Percentiles rank a stretch among this genome's conserved stretches.
Conservation (phyloP, 1,140 invertebrate genomes). For the Drosophila lowei region DNA sequence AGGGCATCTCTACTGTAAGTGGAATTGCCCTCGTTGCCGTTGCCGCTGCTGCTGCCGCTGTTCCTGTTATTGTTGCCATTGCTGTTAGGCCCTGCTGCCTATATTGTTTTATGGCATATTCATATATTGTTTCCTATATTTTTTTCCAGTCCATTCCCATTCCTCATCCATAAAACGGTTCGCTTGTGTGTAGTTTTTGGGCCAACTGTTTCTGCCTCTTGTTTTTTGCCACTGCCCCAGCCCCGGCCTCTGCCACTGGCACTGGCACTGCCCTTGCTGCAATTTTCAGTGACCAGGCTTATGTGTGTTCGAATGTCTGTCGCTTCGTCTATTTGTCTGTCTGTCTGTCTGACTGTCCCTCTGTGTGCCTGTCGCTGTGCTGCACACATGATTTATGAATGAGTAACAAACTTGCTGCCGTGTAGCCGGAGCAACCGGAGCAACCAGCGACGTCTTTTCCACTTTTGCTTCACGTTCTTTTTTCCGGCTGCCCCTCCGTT, state of each 20-base stretch:
- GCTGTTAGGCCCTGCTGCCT: conserved; percentile 54
- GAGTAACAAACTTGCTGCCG: conserved; percentile 81
- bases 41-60: conserved; percentile 38
- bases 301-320: conserved; percentile 44
- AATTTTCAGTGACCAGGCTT: conserved; percentile 75
- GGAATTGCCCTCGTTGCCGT: conserved; percentile 45
- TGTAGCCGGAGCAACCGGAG: conserved; percentile 61
- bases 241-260: neutral
- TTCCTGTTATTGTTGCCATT: conserved; percentile 35
- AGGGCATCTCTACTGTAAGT: conserved; percentile 49
- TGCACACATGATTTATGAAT: conserved; percentile 81
- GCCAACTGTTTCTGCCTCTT: conserved; percentile 56
- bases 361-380: conserved; percentile 43
- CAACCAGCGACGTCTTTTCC: conserved; percentile 74
- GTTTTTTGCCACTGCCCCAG: conserved; percentile 35
- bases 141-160: conserved; percentile 9
- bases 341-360: conserved; percentile 26
- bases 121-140: conserved; percentile 66
- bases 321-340: conserved; percentile 39
- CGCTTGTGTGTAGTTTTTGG: conserved; percentile 50
- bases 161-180: conserved; percentile 49
- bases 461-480: conserved; percentile 41
- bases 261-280: conserved; percentile 34
- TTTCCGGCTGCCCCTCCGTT: conserved; percentile 1
- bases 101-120: conserved; percentile 81